Percentiles rank a stretch among this genome's conserved stretches.
phyloP scores from a whole-genome alignment of 2,888 invertebrate genomes.

The Atrina japonica region DNA sequence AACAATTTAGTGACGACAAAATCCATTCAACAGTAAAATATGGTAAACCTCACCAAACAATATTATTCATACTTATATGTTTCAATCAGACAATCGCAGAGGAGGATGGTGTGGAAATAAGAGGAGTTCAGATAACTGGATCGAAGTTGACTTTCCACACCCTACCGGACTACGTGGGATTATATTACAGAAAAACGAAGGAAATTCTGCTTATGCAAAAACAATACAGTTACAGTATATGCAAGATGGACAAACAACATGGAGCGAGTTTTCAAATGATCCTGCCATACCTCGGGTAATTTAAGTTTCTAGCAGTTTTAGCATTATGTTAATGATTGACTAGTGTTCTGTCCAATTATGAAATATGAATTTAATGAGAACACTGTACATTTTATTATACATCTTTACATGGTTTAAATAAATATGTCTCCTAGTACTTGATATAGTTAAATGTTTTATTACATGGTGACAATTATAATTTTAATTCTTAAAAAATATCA shows the following conservation, averaged over 20 bases:
- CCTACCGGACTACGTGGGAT: slow-evolving; percentile 21
- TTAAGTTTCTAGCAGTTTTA: no score
- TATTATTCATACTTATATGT: no score
- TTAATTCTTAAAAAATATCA: no score
- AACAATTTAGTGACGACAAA: neutral
- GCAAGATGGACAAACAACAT: neutral
- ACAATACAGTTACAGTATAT: slow-evolving; percentile 12
- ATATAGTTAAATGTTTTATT: no score
- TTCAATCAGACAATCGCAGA: neutral
- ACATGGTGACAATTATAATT: no score
- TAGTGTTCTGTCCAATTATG: no score
- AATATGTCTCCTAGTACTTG: no score
- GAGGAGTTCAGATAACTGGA: slow-evolving; percentile 1
- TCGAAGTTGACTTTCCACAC: slow-evolving; percentile 24
- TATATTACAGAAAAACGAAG: neutral
- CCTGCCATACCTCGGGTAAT: slow-evolving; percentile 10
- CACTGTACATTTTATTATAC: no score
- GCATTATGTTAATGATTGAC: no score
- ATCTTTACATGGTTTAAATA: no score
- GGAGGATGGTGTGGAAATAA: slow-evolving; percentile 38
- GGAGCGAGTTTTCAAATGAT: slow-evolving; percentile 9
- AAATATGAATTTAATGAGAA: no score
- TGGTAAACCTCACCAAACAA: neutral
- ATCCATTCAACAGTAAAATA: neutral
- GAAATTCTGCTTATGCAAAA: neutral